These are phyloP conservation scores for Haliclystus octoradiatus DNA, from an alignment of 30 jellyfish, hydroid and myxozoan species.

Conservation along the genomic window DNA sequence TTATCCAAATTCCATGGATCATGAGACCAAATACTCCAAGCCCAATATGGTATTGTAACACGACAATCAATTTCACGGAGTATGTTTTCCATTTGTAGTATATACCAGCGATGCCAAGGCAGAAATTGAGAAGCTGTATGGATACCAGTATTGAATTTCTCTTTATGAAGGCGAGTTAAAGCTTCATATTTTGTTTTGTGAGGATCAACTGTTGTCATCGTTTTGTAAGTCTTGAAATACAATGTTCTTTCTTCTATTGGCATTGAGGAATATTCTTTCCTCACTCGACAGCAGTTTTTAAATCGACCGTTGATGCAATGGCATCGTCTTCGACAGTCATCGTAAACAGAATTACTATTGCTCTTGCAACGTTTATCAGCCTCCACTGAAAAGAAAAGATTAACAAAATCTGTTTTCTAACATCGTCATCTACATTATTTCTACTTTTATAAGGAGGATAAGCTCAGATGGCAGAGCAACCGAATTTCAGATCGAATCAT, in stretches of 20 bases:
- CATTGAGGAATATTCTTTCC: slow-evolving; percentile 29
- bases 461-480: no score
- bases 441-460: no score
- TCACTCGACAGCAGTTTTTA: slow-evolving; percentile 15
- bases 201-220: no score
- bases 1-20: slow-evolving; percentile 17
- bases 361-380: no score
- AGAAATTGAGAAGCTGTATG: slow-evolving; percentile 10
- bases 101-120: slow-evolving; percentile 33
- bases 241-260: slow-evolving; percentile 3
- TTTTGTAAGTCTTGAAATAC: slow-evolving; percentile 3
- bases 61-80: slow-evolving; percentile 29
- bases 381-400: no score
- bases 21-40: slow-evolving; percentile 19
- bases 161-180: neutral
- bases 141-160: slow-evolving; percentile 7
- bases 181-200: slow-evolving; percentile 1
- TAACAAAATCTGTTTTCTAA: no score
- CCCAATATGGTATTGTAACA: slow-evolving; percentile 52
- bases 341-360: no score
- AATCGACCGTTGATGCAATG: slow-evolving; percentile 18
- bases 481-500: no score
- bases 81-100: slow-evolving; percentile 10
- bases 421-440: no score
- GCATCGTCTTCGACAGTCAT: slow-evolving; percentile 22